Percentiles rank a stretch among this genome's conserved stretches.
These are phyloP conservation scores for Cylas formicarius DNA, from an alignment of 1,140 invertebrate genomes.

Conservation along the genomic window DNA sequence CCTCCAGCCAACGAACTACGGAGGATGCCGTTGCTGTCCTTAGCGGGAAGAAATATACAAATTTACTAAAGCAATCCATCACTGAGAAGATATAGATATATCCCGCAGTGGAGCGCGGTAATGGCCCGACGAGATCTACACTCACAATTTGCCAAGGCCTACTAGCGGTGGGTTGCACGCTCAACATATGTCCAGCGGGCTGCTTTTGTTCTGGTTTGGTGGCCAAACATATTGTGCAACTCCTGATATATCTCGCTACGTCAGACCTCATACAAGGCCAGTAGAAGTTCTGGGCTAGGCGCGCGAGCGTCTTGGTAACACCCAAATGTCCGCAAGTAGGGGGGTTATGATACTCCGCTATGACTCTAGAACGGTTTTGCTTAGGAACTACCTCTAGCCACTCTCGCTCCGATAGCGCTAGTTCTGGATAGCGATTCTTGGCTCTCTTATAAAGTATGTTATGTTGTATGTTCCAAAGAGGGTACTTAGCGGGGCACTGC, in stretches of 20 bases:
- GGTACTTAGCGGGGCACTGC: conserved; percentile 4
- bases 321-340: conserved; percentile 15
- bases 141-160: conserved; percentile 27
- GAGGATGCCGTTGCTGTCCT: conserved; percentile 6
- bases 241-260: conserved; percentile 6
- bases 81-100: conserved; percentile 39
- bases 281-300: conserved; percentile 17
- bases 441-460: conserved; percentile 17
- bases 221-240: conserved; percentile 16
- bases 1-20: conserved; percentile 16
- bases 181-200: conserved; percentile 13
- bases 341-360: conserved; percentile 11
- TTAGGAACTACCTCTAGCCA: conserved; percentile 23
- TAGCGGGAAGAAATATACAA: conserved; percentile 15
- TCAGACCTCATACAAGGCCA: conserved; percentile 19
- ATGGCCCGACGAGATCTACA: conserved; percentile 40
- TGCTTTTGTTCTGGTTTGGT: conserved; percentile 12
- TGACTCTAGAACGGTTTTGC: conserved; percentile 2
- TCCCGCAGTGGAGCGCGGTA: conserved; percentile 23
- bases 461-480: conserved; percentile 15
- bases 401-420: too few relatives aligned
- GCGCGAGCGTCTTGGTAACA: conserved; percentile 19
- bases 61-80: conserved; percentile 27
- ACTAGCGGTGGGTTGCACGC: conserved; percentile 16
- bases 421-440: too few relatives aligned